Evolutionary conservation across 2,113 vertebrate species (phyloP).

Genomic region (Cygnus buccinator): DNA sequence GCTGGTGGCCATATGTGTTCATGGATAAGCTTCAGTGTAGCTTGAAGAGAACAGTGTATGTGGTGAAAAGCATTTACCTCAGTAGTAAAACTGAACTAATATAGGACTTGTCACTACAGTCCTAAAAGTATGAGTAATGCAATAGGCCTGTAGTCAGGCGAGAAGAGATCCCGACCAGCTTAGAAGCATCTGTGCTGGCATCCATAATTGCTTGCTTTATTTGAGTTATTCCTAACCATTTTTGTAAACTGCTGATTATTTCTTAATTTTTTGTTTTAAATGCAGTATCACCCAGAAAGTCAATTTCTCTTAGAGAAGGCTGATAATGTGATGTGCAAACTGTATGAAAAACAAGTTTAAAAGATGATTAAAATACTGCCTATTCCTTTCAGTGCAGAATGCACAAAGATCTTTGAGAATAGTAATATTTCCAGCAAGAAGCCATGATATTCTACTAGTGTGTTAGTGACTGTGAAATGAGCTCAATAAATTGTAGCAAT

Average conservation of each 20-base stretch:
- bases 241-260: not conserved
- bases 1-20: not conserved
- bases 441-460: not conserved
- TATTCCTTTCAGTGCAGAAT: constrained; percentile 52
- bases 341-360: constrained; percentile 8
- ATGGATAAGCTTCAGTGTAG: not conserved
- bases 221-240: not conserved
- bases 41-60: not conserved
- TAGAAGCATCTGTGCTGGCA: not conserved
- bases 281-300: not conserved
- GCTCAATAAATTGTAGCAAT: constrained; percentile 62
- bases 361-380: constrained; percentile 21
- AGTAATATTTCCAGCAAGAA: constrained; percentile 40
- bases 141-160: not conserved
- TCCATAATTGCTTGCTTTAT: not conserved
- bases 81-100: not conserved
- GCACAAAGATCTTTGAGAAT: constrained; percentile 47
- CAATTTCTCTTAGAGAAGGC: not conserved
- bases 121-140: not conserved
- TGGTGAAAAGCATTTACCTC: not conserved
- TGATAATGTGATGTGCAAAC: constrained; percentile 13
- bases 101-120: not conserved
- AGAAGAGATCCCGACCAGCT: not conserved
- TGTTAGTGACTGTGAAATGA: constrained; percentile 44
- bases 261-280: not conserved